A percentile compares a stretch with the other conserved stretches of the same genome.
Conservation (phyloP, 2,113 vertebrate genomes). For the Cyrtonyx montezumae region DNA sequence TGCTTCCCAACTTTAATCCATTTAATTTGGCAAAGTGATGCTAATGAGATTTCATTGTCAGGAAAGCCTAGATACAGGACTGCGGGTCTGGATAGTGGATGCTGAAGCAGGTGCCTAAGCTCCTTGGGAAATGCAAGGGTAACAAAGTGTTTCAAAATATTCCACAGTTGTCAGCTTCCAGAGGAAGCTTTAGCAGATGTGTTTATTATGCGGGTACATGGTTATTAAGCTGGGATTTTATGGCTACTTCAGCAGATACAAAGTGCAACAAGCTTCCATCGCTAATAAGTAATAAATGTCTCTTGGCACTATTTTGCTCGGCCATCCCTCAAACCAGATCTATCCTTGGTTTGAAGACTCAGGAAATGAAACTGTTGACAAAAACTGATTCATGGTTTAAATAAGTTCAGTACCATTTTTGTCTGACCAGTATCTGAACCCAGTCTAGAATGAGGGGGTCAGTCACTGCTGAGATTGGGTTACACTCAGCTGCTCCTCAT, state of each 20-base stretch:
- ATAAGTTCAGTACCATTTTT: background rate
- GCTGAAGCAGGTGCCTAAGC: conserved; percentile 2
- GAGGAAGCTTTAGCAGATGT: background rate
- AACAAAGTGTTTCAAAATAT: background rate
- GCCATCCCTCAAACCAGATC: background rate
- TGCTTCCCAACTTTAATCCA: conserved; percentile 49
- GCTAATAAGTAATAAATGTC: background rate
- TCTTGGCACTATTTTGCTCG: background rate
- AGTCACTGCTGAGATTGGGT: background rate
- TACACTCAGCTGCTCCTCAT: background rate
- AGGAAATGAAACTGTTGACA: background rate
- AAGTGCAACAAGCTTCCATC: background rate
- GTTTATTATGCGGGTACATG: background rate
- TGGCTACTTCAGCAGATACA: background rate
- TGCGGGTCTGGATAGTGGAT: background rate
- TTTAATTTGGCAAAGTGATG: conserved; percentile 51
- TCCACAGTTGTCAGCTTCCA: background rate
- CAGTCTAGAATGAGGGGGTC: background rate
- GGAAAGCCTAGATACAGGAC: background rate
- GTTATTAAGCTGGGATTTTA: conserved; percentile 23
- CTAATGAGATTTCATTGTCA: conserved; percentile 57
- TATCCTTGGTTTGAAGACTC: background rate
- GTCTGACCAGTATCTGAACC: background rate
- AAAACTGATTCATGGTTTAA: background rate
- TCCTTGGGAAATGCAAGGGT: conserved; percentile 30